Evolutionary conservation across 2,797 vertebrate species (phyloP), one percentile per base, ranked within the genome.

Genomic region (Ctenochaetus hawaiiensis): DNA sequence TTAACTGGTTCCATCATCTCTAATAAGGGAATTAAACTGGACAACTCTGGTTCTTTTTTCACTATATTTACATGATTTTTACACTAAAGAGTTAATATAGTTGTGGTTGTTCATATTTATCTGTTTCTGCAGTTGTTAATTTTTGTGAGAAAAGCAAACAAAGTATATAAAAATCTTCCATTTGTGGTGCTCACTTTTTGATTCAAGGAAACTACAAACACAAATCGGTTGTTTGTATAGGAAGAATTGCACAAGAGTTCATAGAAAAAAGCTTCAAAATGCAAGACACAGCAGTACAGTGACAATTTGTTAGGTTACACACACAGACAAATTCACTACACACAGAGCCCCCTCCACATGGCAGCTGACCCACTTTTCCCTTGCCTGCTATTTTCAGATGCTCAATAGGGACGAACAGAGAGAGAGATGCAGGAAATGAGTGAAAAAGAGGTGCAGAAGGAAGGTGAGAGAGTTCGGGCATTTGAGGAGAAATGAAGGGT

Each of bases 341-440:
- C 60, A 62, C 75, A 56, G 30, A 43, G 26, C 37, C 57, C 37
- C 61, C 56, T 10, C 22, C 60, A 44, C 75, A 59, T 56, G 74
- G 89, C 85, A 86, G 88, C 87, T 95, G 95, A 95, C 95, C 94
- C 93, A 95, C 77, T 94, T 95, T 90, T 93, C 90, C 87, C 87
- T 79, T 56, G 75, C 85, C 88, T 94, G 89, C 94, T 95, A 95
- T 96, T 95, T 95, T 93, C 91, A 94, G 95, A 81, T 18, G 51
- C 85, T 92, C 93, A 83, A 83, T 63, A 67, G 92, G 89, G 91
- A 94, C 77, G 67, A 71, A 72, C 66, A 71, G 69, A 67, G 64
- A 77, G 80, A 82, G 64, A 71, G 83, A 84, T 70, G 66, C 68
- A 81, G 70, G 63, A 87, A 85, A 80, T 66, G 78, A 87, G 81